phyloP scores from a whole-genome alignment of 2,797 vertebrate genomes.

The Brachymystax lenok region DNA sequence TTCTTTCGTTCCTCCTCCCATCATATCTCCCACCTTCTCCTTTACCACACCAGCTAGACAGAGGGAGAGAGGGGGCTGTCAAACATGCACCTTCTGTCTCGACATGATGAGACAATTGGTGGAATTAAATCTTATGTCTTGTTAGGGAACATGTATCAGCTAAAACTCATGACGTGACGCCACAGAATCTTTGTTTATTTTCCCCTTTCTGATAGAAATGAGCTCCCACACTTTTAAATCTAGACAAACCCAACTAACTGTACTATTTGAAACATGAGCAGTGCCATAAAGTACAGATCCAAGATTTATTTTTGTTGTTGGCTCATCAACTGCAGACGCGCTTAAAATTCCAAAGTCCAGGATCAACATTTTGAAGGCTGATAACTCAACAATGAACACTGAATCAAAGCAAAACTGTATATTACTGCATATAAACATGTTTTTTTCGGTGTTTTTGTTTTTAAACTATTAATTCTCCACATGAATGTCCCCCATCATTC shows the following conservation, averaged over 20 bases:
- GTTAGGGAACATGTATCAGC: background rate
- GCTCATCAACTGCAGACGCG: background rate
- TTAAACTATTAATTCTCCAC: background rate
- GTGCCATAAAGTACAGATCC: background rate
- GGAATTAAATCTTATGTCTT: background rate
- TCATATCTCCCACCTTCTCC: slow-evolving; percentile 11
- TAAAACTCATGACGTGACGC: background rate
- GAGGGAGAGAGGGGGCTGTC: background rate
- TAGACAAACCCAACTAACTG: background rate
- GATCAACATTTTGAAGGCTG: background rate
- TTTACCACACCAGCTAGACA: slow-evolving; percentile 44
- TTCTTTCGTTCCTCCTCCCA: background rate
- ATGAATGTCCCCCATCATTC: background rate
- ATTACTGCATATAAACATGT: background rate
- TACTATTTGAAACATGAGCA: too few species aligned
- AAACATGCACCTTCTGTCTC: background rate
- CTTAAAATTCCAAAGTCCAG: background rate
- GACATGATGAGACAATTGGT: background rate
- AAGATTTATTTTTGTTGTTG: too few species aligned
- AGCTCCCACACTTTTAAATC: background rate
- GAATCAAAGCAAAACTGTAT: background rate
- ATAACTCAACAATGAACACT: background rate
- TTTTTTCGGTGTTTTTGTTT: background rate
- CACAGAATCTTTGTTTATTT: background rate
- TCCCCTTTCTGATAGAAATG: background rate